These are phyloP conservation scores for Urocitellus parryii DNA, from an alignment of 2,113 vertebrate species.

Conservation along the genomic window DNA sequence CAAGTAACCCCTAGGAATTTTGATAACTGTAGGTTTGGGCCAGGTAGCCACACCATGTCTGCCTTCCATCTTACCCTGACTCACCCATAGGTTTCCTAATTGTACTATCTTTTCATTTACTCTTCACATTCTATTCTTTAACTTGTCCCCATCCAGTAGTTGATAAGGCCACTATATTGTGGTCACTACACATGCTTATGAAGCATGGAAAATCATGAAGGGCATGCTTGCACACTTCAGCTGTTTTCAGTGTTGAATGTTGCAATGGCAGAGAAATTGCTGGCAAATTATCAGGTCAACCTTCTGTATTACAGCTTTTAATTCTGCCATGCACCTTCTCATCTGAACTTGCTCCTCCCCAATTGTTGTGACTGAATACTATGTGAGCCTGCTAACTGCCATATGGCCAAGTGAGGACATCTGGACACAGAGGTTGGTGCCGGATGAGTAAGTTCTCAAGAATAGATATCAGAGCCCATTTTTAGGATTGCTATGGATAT, in stretches of 20 bases:
- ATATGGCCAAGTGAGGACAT: not conserved
- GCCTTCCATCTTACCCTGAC: not conserved
- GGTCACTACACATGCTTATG: not conserved
- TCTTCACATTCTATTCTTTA: not conserved
- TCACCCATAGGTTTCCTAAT: not conserved
- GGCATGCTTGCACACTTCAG: not conserved
- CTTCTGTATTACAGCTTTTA: not conserved
- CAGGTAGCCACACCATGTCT: not conserved
- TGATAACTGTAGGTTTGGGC: not conserved
- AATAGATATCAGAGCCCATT: not conserved
- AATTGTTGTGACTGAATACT: not conserved
- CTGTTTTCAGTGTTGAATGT: not conserved
- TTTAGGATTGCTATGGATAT: not conserved
- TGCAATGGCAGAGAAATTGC: not conserved
- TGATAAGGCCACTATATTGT: not conserved
- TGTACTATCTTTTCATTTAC: not conserved
- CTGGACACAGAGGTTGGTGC: not conserved
- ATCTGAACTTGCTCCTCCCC: not conserved
- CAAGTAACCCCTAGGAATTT: not conserved
- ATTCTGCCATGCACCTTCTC: not conserved
- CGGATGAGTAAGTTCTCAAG: not conserved
- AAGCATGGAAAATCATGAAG: not conserved
- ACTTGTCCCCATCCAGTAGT: not conserved
- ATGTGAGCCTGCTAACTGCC: not conserved
- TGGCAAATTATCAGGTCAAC: not conserved